phyloP scores from a whole-genome alignment of 1,140 invertebrate species.

The Cepaea nemoralis region DNA sequence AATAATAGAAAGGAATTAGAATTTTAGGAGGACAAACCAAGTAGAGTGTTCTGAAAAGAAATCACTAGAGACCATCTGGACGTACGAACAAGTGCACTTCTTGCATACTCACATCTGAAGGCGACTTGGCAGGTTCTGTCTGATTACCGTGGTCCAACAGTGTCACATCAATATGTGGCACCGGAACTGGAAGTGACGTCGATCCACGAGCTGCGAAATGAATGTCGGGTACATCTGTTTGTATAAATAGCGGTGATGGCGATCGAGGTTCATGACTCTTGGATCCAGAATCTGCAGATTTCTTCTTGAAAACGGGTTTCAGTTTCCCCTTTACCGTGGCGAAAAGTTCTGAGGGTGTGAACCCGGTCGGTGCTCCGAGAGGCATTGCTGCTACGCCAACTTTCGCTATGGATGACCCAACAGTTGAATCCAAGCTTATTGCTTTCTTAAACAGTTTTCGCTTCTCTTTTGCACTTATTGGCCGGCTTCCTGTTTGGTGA shows the following conservation, averaged over 20 bases:
- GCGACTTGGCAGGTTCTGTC: neutral
- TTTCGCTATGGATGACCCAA: slow-evolving; percentile 45
- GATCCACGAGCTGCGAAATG: slow-evolving; percentile 9
- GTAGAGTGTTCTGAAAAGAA: neutral
- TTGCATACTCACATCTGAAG: slow-evolving; percentile 20
- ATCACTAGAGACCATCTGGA: neutral
- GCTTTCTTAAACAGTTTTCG: slow-evolving; percentile 51
- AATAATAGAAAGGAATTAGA: neutral
- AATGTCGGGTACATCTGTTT: slow-evolving; percentile 37
- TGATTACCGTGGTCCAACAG: neutral
- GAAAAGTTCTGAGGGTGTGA: slow-evolving; percentile 50
- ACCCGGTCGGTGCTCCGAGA: slow-evolving; percentile 44
- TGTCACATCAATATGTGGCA: slow-evolving; percentile 4
- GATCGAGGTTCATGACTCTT: slow-evolving; percentile 25
- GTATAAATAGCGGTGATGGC: slow-evolving; percentile 38
- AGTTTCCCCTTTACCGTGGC: slow-evolving; percentile 49
- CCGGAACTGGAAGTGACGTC: slow-evolving; percentile 20
- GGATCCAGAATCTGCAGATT: neutral
- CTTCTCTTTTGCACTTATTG: slow-evolving; percentile 53
- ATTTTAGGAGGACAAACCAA: neutral
- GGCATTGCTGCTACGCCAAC: slow-evolving; percentile 45
- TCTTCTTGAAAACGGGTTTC: slow-evolving; percentile 41
- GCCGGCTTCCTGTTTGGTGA: slow-evolving; percentile 26
- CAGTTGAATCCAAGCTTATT: slow-evolving; percentile 48
- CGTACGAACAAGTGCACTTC: neutral